Evolutionary conservation across 2,888 invertebrate genomes (phyloP).

Genomic region (Homarus gammarus): DNA sequence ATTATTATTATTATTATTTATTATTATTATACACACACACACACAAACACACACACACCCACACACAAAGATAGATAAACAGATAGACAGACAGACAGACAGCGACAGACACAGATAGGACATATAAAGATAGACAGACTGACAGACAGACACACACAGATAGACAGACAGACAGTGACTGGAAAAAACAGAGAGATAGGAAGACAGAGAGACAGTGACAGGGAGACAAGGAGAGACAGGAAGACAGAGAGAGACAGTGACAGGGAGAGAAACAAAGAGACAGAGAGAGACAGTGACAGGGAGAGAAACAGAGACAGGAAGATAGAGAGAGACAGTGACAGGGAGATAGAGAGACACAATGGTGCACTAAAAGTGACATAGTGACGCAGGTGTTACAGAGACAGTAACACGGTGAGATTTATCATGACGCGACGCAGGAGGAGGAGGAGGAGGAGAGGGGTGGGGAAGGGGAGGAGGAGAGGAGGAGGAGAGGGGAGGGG

Average conservation of each 20-base stretch:
- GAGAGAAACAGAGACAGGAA: not conserved
- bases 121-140: no score
- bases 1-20: no score
- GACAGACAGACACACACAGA: no score
- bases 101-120: no score
- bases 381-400: not conserved
- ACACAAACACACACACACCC: not conserved
- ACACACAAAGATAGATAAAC: no score
- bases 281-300: not conserved
- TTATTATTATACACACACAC: no score
- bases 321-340: constrained; percentile 11
- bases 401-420: not conserved
- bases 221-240: no score
- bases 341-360: not conserved
- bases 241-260: not conserved
- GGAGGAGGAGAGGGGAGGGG: not conserved
- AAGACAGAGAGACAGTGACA: no score
- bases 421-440: not conserved
- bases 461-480: not conserved
- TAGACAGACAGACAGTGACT: not conserved
- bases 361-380: not conserved
- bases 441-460: not conserved
- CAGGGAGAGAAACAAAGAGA: not conserved
- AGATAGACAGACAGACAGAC: no score
- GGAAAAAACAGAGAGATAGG: not conserved